These are phyloP conservation scores for Micrastur ruficollis DNA, from an alignment of 2,797 vertebrate species.

Conservation along the genomic window DNA sequence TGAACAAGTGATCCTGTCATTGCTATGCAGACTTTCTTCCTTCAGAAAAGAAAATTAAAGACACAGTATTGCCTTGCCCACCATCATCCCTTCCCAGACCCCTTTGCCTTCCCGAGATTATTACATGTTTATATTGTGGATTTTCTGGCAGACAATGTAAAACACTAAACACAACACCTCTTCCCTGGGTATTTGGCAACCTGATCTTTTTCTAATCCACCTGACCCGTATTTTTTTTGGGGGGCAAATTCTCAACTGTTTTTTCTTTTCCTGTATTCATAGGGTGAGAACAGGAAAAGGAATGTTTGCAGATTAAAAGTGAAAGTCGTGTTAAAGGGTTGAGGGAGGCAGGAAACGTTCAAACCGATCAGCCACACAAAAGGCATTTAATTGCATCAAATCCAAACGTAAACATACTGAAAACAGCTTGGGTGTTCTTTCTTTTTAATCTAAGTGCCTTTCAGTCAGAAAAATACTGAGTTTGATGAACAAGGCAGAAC, in stretches of 20 bases:
- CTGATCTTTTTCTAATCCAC: neutral
- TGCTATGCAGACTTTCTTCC: slow-evolving; percentile 74
- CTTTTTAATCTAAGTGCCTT: neutral
- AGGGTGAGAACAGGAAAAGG: neutral
- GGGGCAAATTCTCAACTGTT: neutral
- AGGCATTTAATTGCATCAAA: neutral
- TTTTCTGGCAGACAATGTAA: neutral
- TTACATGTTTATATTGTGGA: neutral
- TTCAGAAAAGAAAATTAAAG: slow-evolving; percentile 79
- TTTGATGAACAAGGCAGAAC: neutral
- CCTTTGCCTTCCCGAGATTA: neutral
- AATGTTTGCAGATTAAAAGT: neutral
- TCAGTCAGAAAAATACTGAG: neutral
- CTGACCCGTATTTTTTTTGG: neutral
- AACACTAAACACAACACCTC: neutral
- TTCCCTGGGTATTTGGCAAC: neutral
- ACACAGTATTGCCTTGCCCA: slow-evolving; percentile 64
- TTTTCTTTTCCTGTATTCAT: neutral
- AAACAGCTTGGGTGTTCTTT: neutral
- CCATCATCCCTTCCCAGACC: neutral
- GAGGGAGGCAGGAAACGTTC: neutral
- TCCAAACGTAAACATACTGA: neutral
- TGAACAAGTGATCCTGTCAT: slow-evolving; percentile 79
- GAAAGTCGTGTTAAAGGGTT: rapidly evolving
- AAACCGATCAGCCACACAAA: neutral